Evolutionary conservation across 2,797 vertebrate genomes (phyloP), one percentile per base, ranked within the genome.

Genomic region (Borostomias antarcticus): DNA sequence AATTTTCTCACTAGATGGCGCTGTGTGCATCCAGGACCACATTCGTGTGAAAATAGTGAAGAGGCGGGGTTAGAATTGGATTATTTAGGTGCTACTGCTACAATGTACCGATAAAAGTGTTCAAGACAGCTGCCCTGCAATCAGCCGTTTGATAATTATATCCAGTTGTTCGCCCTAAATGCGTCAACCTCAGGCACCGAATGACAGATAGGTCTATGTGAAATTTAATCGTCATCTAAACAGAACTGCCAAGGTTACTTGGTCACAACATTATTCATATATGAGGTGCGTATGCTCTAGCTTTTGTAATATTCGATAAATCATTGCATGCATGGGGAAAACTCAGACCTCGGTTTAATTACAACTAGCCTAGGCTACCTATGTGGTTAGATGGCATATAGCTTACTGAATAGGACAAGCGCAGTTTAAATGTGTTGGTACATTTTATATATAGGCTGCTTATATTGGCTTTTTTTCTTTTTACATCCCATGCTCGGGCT

Each of bases 241-340:
- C 70, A 67, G 66, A 73, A 58, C 72, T 67, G 72, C 69, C 56
- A 25, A 62, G 51, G 58, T 72, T 71, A 80, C 82, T 33, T 77
- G 74, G 62, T 69, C 79, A 58, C 10, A 75, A 65, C 75, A 57
- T 50, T 73, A 48, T 79, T 83, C 82, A 79, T 81, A 77, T 85
- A 77, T 85, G 86, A 89, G 91, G 91, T 91, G 79, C 75, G 89
- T 90, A 75, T 80, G n/a, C n/a, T n/a, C n/a, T n/a, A 68, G 67
- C 52, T 30, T 60, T 17, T 66, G 69, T 21, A 28, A 70, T 61
- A 72, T 67, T 69, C 29, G 11, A 23, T 23, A 26, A 8, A 21
- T 51, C 7, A 51, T 21, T 26, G 4, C 21, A 23, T 23, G 23
- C 23, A 29, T 40, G 56, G 43, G 32, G 23, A 40, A 29, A 19